These are phyloP conservation scores for Goniozus legneri DNA, from an alignment of 1,140 invertebrate species.

Conservation along the genomic window DNA sequence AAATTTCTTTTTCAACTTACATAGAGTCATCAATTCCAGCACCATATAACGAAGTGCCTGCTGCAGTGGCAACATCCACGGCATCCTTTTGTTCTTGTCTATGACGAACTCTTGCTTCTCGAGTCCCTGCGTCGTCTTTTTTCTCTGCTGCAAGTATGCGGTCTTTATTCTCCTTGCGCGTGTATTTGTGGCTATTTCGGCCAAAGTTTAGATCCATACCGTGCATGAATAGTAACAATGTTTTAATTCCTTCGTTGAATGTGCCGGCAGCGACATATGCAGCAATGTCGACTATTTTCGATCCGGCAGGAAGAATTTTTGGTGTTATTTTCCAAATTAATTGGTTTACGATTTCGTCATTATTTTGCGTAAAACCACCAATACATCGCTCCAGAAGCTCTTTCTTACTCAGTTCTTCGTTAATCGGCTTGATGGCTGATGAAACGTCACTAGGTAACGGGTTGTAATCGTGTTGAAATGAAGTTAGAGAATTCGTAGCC, in stretches of 20 bases:
- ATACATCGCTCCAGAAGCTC: slow-evolving; percentile 1
- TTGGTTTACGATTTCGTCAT: slow-evolving; percentile 8
- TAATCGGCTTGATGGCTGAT: neutral
- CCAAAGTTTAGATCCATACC: slow-evolving; percentile 3
- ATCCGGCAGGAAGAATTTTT: slow-evolving; percentile 7
- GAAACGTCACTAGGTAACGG: slow-evolving; percentile 4
- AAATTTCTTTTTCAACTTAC: neutral
- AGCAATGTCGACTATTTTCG: slow-evolving; percentile 10
- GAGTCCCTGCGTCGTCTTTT: no score
- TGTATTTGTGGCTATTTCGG: slow-evolving; percentile 6
- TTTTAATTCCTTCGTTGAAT: slow-evolving; percentile 5
- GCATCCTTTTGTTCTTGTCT: no score
- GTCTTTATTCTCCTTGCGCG: no score
- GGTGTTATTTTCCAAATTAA: slow-evolving; percentile 8
- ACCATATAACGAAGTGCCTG: neutral
- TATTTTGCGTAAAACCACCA: slow-evolving; percentile 8
- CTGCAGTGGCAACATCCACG: neutral
- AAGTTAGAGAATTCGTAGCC: neutral
- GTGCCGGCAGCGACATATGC: slow-evolving; percentile 2
- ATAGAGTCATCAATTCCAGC: no score
- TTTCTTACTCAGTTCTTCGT: neutral
- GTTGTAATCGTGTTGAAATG: slow-evolving; percentile 1
- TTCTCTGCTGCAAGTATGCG: slow-evolving; percentile 16
- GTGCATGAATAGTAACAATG: slow-evolving; percentile 1
- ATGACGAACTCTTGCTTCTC: neutral